Evolutionary conservation across 2,113 vertebrate species (phyloP), one percentile per base, ranked within the genome.

Genomic region (Chauna torquata): DNA sequence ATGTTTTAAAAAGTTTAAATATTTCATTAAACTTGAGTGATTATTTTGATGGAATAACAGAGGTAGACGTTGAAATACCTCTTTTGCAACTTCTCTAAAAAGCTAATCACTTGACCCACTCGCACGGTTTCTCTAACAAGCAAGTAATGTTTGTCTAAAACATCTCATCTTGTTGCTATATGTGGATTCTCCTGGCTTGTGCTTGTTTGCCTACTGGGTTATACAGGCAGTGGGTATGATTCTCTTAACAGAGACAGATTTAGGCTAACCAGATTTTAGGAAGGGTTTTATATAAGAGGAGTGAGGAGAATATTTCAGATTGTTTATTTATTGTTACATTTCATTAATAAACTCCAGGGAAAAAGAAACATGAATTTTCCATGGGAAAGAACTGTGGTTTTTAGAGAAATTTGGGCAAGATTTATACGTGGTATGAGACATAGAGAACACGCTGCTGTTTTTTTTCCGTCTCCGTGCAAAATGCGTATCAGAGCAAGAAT

Each of bases 1-100:
- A 68, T 12, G 2, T 95, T 96, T 95, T n/a, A 91, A 96, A 61
- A 11, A 22, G 30, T 71, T 76, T 83, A 95, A 96, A 96, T 93
- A 91, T 96, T 96, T 95, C 52, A 88, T 92, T 88, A 68, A 84
- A 71, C 27, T 47, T 76, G 68, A 90, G 88, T 88, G 44, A 32
- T 72, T 90, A 45, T 90, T 93, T 95, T 52, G 36, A 64, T 66
- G 28, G 45, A 15, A 5, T 88, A 86, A 23, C 38, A 55, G 68
- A 88, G 32, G 45, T 52, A 77, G 27, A 32, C n/a, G n/a, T 36
- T 6, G 6, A 92, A 83, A 49, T 87, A 90, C 83, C 69, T 95
- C 42, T 90, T 64, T 17, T 80, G 62, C 44, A 88, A 3, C 74
- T 91, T 79, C 30, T 45, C 59, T 25, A 47, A 79, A 81, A 88